A percentile compares a stretch with the other conserved stretches of the same genome.
Conservation (phyloP, 2,797 vertebrate species). For the Rhinoraja longicauda region DNA sequence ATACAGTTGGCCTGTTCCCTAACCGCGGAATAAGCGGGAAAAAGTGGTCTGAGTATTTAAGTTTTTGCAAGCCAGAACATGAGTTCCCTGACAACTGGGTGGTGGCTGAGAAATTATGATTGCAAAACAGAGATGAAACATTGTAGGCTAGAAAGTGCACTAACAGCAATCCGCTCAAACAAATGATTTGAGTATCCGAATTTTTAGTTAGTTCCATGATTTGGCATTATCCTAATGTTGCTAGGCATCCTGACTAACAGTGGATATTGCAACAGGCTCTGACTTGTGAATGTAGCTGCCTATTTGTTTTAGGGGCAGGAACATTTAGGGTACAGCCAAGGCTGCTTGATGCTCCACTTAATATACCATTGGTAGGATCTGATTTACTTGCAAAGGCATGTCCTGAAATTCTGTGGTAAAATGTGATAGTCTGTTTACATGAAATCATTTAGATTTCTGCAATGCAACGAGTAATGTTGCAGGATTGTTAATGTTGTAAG, state of each 20-base stretch:
- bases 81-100: neutral
- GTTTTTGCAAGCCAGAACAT: conserved; percentile 16
- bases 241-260: neutral
- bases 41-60: neutral
- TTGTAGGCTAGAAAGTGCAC: neutral
- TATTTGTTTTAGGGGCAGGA: neutral
- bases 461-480: neutral
- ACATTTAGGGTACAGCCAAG: neutral
- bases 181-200: neutral
- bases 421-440: neutral
- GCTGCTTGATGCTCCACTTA: too few relatives aligned
- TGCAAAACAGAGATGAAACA: conserved; percentile 1
- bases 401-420: conserved; percentile 1
- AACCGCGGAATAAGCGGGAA: too few relatives aligned
- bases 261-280: neutral
- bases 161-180: neutral
- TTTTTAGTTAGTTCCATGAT: neutral
- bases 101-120: neutral
- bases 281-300: conserved; percentile 29
- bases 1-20: neutral
- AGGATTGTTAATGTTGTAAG: neutral
- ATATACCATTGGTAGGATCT: neutral
- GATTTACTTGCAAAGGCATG: conserved; percentile 1
- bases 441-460: neutral
- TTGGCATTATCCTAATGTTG: neutral